Conservation (phyloP, 2,888 invertebrate species). For the Epinotia brunnichana region DNA sequence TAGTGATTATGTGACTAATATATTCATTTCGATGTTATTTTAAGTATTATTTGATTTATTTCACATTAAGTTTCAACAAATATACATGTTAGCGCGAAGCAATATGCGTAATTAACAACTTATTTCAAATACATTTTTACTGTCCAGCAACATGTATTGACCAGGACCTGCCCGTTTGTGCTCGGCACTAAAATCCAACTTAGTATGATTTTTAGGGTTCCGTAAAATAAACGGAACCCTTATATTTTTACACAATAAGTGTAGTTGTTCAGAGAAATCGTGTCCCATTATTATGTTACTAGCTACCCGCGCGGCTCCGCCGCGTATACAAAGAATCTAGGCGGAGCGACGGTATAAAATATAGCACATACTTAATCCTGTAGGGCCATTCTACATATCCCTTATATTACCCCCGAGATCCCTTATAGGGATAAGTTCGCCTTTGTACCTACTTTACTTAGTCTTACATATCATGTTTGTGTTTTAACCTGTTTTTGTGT, state of each 20-base stretch:
- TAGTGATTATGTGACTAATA: not conserved
- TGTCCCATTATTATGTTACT: not conserved
- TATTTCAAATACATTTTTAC: conserved; percentile 33
- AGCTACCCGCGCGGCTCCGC: too few species aligned
- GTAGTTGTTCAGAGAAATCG: not conserved
- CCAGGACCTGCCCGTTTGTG: conserved; percentile 53
- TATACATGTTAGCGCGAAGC: not conserved
- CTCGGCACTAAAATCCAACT: not conserved
- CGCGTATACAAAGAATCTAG: too few species aligned
- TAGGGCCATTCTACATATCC: too few species aligned
- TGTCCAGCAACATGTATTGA: conserved; percentile 44
- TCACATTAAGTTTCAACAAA: not conserved
- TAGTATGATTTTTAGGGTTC: too few species aligned
- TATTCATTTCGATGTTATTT: not conserved
- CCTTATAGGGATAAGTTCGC: too few species aligned
- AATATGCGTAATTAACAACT: conserved; percentile 5
- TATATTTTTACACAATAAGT: not conserved
- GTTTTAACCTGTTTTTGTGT: too few species aligned
- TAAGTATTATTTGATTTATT: not conserved
- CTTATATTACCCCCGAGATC: too few species aligned
- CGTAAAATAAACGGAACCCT: too few species aligned
- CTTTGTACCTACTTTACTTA: too few species aligned
- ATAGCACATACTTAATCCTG: too few species aligned
- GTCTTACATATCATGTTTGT: too few species aligned
- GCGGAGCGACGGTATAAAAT: too few species aligned